phyloP scores from a whole-genome alignment of 2,888 invertebrate species.

The Cyclophora punctaria region DNA sequence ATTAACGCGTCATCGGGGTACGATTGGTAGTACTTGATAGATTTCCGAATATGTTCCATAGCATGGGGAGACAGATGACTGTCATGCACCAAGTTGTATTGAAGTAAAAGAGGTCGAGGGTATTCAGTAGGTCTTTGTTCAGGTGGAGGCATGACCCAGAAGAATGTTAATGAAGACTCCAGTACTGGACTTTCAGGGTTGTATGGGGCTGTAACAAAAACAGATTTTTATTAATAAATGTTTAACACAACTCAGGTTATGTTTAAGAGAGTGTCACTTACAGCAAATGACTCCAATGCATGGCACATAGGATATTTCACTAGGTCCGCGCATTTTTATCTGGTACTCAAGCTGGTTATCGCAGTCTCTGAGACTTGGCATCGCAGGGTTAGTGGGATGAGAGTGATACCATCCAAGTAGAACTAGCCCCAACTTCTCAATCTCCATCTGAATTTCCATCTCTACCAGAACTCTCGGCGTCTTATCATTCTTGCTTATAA shows the following conservation, averaged over 20 bases:
- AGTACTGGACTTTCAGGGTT: constrained; percentile 85
- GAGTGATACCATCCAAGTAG: constrained; percentile 98
- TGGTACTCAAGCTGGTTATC: constrained; percentile 96
- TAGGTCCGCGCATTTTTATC: constrained; percentile 93
- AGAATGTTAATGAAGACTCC: constrained; percentile 89
- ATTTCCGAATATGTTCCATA: constrained; percentile 89
- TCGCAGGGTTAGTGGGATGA: constrained; percentile 90
- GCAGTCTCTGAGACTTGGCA: constrained; percentile 91
- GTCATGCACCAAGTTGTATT: constrained; percentile 89
- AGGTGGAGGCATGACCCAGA: constrained; percentile 97
- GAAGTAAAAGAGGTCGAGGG: constrained; percentile 92
- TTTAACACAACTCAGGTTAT: neutral
- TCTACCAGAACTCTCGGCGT: constrained; percentile 85
- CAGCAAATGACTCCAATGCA: constrained; percentile 94
- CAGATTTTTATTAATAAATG: neutral
- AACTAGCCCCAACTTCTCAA: constrained; percentile 86
- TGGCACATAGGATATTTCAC: constrained; percentile 93
- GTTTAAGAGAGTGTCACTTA: constrained; percentile 66
- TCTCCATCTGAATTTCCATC: constrained; percentile 86
- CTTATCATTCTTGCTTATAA: constrained; percentile 85
- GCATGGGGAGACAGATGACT: constrained; percentile 86
- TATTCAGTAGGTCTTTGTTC: constrained; percentile 94
- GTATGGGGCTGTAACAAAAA: constrained; percentile 81
- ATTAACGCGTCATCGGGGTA: constrained; percentile 58
- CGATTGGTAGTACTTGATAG: constrained; percentile 88